Evolutionary conservation across 2,113 vertebrate genomes (phyloP), one percentile per base, ranked within the genome.

Genomic region (Mugil cephalus): DNA sequence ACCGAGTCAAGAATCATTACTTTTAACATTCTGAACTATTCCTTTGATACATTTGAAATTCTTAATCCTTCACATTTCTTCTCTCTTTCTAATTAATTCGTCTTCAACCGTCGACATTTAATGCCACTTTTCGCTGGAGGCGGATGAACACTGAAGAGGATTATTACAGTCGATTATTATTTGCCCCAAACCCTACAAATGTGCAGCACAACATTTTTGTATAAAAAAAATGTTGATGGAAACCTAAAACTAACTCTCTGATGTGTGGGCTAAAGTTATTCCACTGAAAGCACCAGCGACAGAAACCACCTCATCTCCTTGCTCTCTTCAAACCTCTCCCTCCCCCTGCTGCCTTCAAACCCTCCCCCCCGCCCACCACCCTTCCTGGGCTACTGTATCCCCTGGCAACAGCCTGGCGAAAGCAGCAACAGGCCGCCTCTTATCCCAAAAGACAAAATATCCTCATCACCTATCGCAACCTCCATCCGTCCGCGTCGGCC

Each of bases 331-430:
- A 66, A 73, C 69, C 47, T 69, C 77, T 75, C 69, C 58, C 61
- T 11, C 54, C 24, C 66, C 40, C 76, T 40, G 48, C 48, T 9
- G 7, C 40, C 52, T 59, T 56, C 69, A 39, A 1, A n/a, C n/a
- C n/a, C n/a, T n/a, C n/a, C n/a, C 10, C 15, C 51, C 1, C 21
- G 15, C 14, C 30, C 38, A 64, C 61, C 63, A 39, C 30, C 52
- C 52, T 45, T 53, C 68, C 52, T 38, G 11, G 47, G 12, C 34
- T 43, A 86, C 87, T 11, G 85, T 85, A 70, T 88, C 89, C 87
- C 90, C 55, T 91, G 86, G 90, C 90, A 91, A 92, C 91, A 74
- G 67, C 72, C 72, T 74, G 69, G 71, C 55, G 3, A 82, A 65
- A 71, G 79, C 76, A 86, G 74, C 79, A 86, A 92, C 77, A 83